Evolutionary conservation across 2,888 invertebrate genomes (phyloP).

Genomic region (Athetis lepigone): DNA sequence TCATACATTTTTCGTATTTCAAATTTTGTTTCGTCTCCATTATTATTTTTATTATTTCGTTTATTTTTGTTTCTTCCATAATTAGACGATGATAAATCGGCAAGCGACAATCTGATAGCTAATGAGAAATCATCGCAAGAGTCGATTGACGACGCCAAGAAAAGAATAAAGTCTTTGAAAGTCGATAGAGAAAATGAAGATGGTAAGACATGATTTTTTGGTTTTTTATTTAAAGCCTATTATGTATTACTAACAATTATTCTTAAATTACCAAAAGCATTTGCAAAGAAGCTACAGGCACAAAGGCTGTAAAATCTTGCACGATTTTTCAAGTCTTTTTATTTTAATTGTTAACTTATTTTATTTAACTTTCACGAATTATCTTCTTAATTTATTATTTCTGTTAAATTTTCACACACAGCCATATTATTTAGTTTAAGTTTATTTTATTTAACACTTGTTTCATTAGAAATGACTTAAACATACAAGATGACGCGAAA

Average conservation of each 20-base stretch:
- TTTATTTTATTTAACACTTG: constrained; percentile 37
- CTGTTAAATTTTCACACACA: constrained; percentile 61
- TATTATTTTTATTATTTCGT: constrained; percentile 61
- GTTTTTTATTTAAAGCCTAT: constrained; percentile 23
- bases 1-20: not conserved
- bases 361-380: not conserved
- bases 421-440: constrained; percentile 69
- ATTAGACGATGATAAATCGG: constrained; percentile 74
- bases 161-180: constrained; percentile 86
- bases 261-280: constrained; percentile 25
- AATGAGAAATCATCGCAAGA: constrained; percentile 82
- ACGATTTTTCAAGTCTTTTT: not conserved
- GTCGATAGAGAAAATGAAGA: constrained; percentile 87
- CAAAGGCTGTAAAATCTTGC: not conserved
- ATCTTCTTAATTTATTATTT: constrained; percentile 38
- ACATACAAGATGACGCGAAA: not conserved
- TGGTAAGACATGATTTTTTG: constrained; percentile 78
- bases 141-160: constrained; percentile 85
- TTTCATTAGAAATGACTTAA: constrained; percentile 12
- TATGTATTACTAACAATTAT: constrained; percentile 31
- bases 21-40: constrained; percentile 21
- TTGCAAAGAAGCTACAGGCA: not conserved
- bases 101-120: constrained; percentile 76
- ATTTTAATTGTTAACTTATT: constrained; percentile 4
- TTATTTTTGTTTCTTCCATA: constrained; percentile 58